Percentiles rank a stretch among this genome's conserved stretches.
Conservation (phyloP, 2,888 invertebrate genomes). For the Trichacis sp. region DNA sequence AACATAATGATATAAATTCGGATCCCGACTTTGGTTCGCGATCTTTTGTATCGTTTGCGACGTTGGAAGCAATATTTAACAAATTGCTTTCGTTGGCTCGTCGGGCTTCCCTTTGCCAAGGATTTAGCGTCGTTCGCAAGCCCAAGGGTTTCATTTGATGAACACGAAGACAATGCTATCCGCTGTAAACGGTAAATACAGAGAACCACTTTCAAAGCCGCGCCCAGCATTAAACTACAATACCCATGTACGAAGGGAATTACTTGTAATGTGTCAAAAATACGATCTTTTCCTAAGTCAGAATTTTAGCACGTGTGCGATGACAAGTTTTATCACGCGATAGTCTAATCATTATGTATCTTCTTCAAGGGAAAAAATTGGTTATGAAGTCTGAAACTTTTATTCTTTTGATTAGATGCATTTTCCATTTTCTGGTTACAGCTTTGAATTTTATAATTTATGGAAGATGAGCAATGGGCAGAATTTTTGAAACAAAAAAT, state of each 20-base stretch:
- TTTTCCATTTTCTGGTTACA: no score
- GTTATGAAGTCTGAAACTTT: no score
- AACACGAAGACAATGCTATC: conserved; percentile 51
- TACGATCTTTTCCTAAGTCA: conserved; percentile 3
- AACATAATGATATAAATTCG: conserved; percentile 28
- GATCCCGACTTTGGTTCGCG: conserved; percentile 31
- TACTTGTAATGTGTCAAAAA: not conserved
- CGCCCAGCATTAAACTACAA: conserved; percentile 13
- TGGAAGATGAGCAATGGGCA: no score
- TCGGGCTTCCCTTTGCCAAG: conserved; percentile 51
- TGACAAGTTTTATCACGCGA: not conserved
- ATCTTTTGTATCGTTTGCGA: conserved; percentile 49
- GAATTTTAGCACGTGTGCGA: conserved; percentile 5
- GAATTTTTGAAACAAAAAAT: no score
- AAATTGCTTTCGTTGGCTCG: conserved; percentile 62
- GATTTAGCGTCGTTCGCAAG: conserved; percentile 44
- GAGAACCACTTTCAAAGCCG: conserved; percentile 26
- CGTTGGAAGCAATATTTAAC: conserved; percentile 61
- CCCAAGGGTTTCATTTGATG: conserved; percentile 57
- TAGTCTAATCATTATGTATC: not conserved
- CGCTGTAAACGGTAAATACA: conserved; percentile 39
- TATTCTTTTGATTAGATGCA: no score
- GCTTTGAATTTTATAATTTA: no score
- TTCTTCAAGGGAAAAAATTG: no score
- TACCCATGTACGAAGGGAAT: not conserved